A percentile compares a stretch with the other conserved stretches of the same genome.
These are phyloP conservation scores for Battus philenor DNA, from an alignment of 1,140 invertebrate species.

Conservation along the genomic window DNA sequence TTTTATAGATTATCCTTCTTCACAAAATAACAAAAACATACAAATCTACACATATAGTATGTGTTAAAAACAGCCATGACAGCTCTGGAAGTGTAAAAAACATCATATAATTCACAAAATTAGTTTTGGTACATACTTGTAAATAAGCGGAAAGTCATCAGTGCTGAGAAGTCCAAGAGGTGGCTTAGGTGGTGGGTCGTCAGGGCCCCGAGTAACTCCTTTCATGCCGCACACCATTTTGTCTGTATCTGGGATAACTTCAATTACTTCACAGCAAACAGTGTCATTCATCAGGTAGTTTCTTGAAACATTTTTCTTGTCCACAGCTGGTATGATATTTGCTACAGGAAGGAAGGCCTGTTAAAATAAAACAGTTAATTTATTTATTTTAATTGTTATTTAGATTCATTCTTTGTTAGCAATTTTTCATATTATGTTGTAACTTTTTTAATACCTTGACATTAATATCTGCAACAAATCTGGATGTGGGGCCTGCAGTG, in stretches of 20 bases:
- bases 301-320: constrained; percentile 87
- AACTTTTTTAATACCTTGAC: constrained; percentile 80
- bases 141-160: constrained; percentile 89
- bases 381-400: no score
- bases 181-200: constrained; percentile 81
- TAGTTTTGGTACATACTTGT: constrained; percentile 83
- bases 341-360: constrained; percentile 82
- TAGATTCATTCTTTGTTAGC: no score
- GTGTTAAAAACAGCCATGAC: constrained; percentile 29
- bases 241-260: constrained; percentile 90
- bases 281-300: constrained; percentile 89
- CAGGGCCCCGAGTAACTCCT: constrained; percentile 79
- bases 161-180: constrained; percentile 89
- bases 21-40: constrained; percentile 26
- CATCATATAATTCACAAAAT: constrained; percentile 22
- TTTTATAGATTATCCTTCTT: constrained; percentile 22
- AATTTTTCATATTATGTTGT: constrained; percentile 1
- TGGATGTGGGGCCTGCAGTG: constrained; percentile 84
- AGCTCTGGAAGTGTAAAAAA: constrained; percentile 53
- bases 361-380: constrained; percentile 29
- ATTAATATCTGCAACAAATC: constrained; percentile 89
- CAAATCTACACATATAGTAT: constrained; percentile 28
- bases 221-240: constrained; percentile 93
- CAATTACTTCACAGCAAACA: constrained; percentile 91
- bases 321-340: constrained; percentile 85